A percentile compares a stretch with the other conserved stretches of the same genome.
phyloP scores from a whole-genome alignment of 2,113 vertebrate genomes.

The Indicator maculatus region DNA sequence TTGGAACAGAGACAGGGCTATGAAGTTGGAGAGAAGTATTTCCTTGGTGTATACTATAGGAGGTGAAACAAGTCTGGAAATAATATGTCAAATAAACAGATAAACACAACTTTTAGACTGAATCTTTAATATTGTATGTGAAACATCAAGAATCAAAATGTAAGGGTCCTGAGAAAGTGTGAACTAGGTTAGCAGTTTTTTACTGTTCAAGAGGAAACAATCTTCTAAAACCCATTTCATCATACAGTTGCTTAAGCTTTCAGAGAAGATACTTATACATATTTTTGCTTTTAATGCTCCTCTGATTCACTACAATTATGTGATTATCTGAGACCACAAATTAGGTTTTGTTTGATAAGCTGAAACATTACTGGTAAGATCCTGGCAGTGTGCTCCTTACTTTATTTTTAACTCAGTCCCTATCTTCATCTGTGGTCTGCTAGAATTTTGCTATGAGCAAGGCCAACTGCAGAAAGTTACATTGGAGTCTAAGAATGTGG shows the following conservation, averaged over 20 bases:
- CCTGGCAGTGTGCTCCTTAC: background rate
- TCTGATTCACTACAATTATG: background rate
- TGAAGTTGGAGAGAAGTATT: background rate
- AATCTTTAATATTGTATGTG: background rate
- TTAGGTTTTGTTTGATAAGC: background rate
- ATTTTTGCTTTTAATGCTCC: background rate
- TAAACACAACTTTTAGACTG: background rate
- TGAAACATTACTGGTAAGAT: background rate
- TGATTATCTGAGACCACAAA: background rate
- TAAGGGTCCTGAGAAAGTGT: background rate
- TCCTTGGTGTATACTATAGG: background rate
- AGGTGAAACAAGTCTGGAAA: background rate
- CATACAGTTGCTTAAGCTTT: background rate
- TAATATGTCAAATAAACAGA: background rate
- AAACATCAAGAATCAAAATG: background rate
- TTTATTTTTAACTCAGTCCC: background rate
- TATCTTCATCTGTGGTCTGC: background rate
- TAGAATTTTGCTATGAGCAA: background rate
- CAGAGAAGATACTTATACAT: background rate
- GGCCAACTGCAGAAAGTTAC: background rate
- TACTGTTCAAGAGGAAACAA: background rate
- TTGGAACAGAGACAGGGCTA: background rate
- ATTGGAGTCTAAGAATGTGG: background rate
- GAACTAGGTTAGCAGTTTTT: background rate
- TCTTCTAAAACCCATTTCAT: background rate